These are phyloP conservation scores for Acanthochromis polyacanthus DNA, from an alignment of 2,113 vertebrate species.

Conservation along the genomic window DNA sequence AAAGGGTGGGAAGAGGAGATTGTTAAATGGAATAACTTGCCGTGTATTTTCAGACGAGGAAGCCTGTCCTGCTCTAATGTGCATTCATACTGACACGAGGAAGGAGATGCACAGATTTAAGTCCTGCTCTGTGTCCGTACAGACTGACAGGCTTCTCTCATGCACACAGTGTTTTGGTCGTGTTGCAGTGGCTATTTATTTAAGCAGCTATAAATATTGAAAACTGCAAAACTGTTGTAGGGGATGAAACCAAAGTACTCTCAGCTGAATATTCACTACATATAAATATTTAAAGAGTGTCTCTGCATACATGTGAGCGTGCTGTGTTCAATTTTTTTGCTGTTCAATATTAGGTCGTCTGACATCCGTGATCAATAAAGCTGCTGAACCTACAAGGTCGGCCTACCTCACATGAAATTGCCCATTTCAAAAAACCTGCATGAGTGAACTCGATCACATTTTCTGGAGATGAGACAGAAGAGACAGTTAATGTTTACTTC, in stretches of 20 bases:
- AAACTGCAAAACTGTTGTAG: constrained; percentile 71
- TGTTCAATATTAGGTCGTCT: constrained; percentile 19
- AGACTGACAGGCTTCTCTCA: constrained; percentile 9
- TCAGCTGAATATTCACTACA: constrained; percentile 80
- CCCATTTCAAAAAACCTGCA: constrained; percentile 24
- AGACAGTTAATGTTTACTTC: not conserved
- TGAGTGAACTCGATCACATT: constrained; percentile 16
- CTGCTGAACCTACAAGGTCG: constrained; percentile 47
- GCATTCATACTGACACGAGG: constrained; percentile 12
- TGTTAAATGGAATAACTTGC: constrained; percentile 50
- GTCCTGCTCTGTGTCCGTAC: constrained; percentile 21
- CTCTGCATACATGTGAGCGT: not conserved
- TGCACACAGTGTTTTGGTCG: constrained; percentile 48
- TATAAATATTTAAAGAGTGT: constrained; percentile 82
- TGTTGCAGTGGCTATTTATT: constrained; percentile 69
- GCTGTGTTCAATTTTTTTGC: constrained; percentile 30
- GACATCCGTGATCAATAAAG: constrained; percentile 55
- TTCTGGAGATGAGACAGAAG: not conserved
- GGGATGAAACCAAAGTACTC: constrained; percentile 70
- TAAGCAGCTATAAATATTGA: constrained; percentile 80
- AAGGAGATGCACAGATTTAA: constrained; percentile 10
- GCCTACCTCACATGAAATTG: constrained; percentile 2
- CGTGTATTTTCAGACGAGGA: constrained; percentile 36
- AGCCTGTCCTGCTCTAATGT: constrained; percentile 18
- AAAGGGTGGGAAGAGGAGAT: constrained; percentile 38